Evolutionary conservation across 2,797 vertebrate species (phyloP), one percentile per base, ranked within the genome.

Genomic region (Sardinella longiceps): DNA sequence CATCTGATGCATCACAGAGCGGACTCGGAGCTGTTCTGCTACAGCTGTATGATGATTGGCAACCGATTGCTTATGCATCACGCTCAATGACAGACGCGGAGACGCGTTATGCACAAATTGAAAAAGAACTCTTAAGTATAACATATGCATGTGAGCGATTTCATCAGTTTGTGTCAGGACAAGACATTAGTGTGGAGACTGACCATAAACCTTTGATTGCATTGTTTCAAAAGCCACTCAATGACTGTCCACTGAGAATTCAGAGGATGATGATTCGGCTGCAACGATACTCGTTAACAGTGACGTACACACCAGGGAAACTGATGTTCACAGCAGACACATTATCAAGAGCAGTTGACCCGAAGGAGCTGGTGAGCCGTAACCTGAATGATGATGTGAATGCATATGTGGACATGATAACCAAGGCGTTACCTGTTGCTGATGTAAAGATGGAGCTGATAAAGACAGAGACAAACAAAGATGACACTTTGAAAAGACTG

Each of bases 401-500:
- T 9, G 81, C 70, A 5, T 86, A 88, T 84, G 84, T 89, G 39
- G 23, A 90, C 81, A 87, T 89, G 85, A 74, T 89, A 2, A 30
- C 80, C 50, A 56, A 12, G 3, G 51, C 46, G n/a, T 10, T 89
- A 4, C 87, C 84, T 3, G 74, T 88, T 12, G 30, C 86, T 58
- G 81, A 45, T 18, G 45, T 12, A 5, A 86, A 77, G 20, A 84
- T 80, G 46, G 12, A 88, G 37, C 53, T 83, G 12, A 86, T n/a
- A n/a, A n/a, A n/a, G n/a, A n/a, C n/a, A n/a, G n/a, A n/a, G n/a
- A n/a, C n/a, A n/a, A n/a, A n/a, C 82, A 58, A 28, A n/a, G 50
- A 70, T 14, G 46, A 48, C 46, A 48, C n/a, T n/a, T n/a, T n/a
- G n/a, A n/a, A n/a, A n/a, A n/a, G n/a, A n/a, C n/a, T n/a, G n/a